Percentiles rank a stretch among this genome's conserved stretches.
phyloP scores from a whole-genome alignment of 2,888 invertebrate genomes.

The Drosophila mimica region DNA sequence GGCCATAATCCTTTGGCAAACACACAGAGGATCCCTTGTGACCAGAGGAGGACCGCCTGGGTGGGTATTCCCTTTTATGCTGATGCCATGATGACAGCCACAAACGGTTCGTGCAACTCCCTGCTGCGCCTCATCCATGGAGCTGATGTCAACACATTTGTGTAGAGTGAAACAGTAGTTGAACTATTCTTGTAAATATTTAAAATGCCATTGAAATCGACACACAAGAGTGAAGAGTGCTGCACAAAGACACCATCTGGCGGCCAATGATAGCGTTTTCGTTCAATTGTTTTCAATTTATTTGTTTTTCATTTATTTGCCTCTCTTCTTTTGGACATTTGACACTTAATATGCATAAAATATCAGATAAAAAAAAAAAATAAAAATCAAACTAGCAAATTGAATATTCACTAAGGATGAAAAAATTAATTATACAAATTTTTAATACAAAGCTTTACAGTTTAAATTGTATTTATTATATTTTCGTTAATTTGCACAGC shows the following conservation, averaged over 20 bases:
- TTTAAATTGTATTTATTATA: neutral
- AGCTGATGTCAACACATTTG: constrained; percentile 49
- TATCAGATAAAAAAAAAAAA: constrained; percentile 44
- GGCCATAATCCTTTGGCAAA: constrained; percentile 32
- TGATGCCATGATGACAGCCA: constrained; percentile 52
- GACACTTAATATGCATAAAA: constrained; percentile 39
- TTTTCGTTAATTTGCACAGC: constrained; percentile 8
- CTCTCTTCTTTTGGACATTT: constrained; percentile 7
- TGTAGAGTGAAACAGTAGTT: neutral
- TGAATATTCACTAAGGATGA: constrained; percentile 5
- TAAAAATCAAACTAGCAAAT: constrained; percentile 7
- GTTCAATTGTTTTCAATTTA: neutral
- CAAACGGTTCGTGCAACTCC: constrained; percentile 21
- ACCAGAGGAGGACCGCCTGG: constrained; percentile 5
- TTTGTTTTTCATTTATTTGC: constrained; percentile 43
- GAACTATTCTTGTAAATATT: constrained; percentile 64
- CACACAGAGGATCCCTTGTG: constrained; percentile 25
- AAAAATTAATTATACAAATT: constrained; percentile 26
- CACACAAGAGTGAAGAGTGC: constrained; percentile 8
- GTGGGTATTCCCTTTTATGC: constrained; percentile 14
- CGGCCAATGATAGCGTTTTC: constrained; percentile 29
- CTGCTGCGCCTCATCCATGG: constrained; percentile 26
- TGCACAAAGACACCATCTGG: constrained; percentile 28
- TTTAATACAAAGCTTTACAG: constrained; percentile 29
- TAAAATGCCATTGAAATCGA: constrained; percentile 56